Evolutionary conservation across 2,888 invertebrate species (phyloP).

Genomic region (Tenthredo livida): DNA sequence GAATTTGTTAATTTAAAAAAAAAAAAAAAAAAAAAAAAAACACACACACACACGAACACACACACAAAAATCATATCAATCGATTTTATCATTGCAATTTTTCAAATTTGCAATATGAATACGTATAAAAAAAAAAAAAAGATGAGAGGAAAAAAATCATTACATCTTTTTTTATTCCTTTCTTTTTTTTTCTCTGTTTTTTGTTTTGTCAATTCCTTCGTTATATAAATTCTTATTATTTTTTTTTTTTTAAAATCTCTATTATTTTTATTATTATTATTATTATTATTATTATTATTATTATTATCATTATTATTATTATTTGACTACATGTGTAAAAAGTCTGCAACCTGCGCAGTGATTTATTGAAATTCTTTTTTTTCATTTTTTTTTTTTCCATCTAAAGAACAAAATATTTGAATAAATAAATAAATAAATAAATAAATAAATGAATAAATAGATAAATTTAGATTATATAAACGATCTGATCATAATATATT

Average conservation of each 20-base stretch:
- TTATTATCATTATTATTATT: background rate
- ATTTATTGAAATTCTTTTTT: background rate
- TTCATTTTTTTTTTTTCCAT: background rate
- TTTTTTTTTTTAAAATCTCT: background rate
- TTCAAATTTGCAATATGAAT: too few species aligned
- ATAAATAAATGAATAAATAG: too few species aligned
- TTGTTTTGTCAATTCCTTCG: background rate
- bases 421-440: background rate
- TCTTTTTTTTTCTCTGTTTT: background rate
- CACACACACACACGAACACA: too few species aligned
- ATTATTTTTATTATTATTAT: background rate
- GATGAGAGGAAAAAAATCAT: too few species aligned
- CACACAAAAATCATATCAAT: too few species aligned
- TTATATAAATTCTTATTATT: background rate
- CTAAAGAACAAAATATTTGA: background rate
- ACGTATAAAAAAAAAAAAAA: too few species aligned
- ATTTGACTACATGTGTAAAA: slow-evolving; percentile 37
- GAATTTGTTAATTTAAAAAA: background rate
- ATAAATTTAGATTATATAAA: too few species aligned
- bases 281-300: slow-evolving; percentile 1
- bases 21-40: background rate
- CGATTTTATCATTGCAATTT: too few species aligned
- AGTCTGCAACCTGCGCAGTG: background rate
- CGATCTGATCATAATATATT: too few species aligned
- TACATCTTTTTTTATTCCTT: background rate